Conservation (phyloP, 2,113 vertebrate genomes). For the Proteles cristata region DNA sequence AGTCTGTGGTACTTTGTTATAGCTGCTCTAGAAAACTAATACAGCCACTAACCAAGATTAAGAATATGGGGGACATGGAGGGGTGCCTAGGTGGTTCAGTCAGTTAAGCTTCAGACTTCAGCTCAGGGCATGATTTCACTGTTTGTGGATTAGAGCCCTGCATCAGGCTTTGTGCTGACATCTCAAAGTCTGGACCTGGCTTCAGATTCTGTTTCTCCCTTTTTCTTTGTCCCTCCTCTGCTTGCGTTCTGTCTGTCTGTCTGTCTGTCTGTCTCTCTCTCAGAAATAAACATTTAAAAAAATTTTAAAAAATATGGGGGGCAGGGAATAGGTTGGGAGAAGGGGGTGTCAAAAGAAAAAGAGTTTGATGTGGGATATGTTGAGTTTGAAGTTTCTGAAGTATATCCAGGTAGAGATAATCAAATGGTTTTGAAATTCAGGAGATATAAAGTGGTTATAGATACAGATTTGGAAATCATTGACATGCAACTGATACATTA, state of each 20-base stretch:
- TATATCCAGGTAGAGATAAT: not conserved
- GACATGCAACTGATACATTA: not conserved
- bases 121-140: too few relatives aligned
- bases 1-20: not conserved
- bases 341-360: not conserved
- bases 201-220: too few relatives aligned
- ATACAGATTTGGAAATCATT: not conserved
- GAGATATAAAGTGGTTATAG: not conserved
- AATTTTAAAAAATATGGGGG: not conserved
- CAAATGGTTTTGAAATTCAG: conserved; percentile 45
- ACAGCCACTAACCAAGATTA: not conserved
- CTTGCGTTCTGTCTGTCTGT: too few relatives aligned
- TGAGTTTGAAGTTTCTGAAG: conserved; percentile 21
- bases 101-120: too few relatives aligned
- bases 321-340: not conserved
- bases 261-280: too few relatives aligned
- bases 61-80: not conserved
- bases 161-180: too few relatives aligned
- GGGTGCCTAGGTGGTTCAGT: too few relatives aligned
- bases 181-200: too few relatives aligned
- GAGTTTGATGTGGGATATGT: not conserved
- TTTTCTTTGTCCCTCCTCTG: too few relatives aligned
- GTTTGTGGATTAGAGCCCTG: too few relatives aligned
- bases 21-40: not conserved
- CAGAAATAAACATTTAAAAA: too few relatives aligned